These are phyloP conservation scores for Aplodontia rufa DNA, from an alignment of 2,113 vertebrate species.

Conservation along the genomic window DNA sequence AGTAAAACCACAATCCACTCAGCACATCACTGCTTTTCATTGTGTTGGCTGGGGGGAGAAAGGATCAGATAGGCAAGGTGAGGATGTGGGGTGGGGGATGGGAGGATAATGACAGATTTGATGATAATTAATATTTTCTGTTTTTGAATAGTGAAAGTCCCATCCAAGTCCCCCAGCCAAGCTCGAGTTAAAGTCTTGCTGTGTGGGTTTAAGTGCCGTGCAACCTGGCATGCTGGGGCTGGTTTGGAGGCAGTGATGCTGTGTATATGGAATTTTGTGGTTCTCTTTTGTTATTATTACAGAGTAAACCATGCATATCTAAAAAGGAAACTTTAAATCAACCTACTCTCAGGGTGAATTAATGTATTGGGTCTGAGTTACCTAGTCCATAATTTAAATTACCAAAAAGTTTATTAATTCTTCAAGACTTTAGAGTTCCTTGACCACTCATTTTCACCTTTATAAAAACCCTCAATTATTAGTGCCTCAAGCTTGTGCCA, in stretches of 20 bases:
- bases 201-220: slow-evolving; percentile 76
- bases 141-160: slow-evolving; percentile 78
- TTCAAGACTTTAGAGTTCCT: slow-evolving; percentile 52
- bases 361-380: slow-evolving; percentile 54
- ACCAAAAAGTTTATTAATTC: slow-evolving; percentile 62
- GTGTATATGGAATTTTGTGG: slow-evolving; percentile 76
- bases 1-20: slow-evolving; percentile 62
- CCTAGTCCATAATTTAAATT: slow-evolving; percentile 57
- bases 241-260: slow-evolving; percentile 69
- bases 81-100: slow-evolving; percentile 46
- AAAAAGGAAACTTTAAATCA: slow-evolving; percentile 78
- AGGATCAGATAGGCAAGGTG: slow-evolving; percentile 28
- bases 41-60: slow-evolving; percentile 62
- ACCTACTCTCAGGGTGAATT: slow-evolving; percentile 57
- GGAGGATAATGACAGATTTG: slow-evolving; percentile 75
- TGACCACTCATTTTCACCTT: slow-evolving; percentile 50
- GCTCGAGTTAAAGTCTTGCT: slow-evolving; percentile 73
- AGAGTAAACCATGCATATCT: slow-evolving; percentile 75
- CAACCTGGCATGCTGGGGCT: slow-evolving; percentile 68
- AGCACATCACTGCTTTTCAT: slow-evolving; percentile 67
- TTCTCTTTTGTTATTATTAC: slow-evolving; percentile 76
- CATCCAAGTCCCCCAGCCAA: slow-evolving; percentile 71
- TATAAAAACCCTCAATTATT: slow-evolving; percentile 38
- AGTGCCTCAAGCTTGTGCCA: slow-evolving; percentile 4
- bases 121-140: slow-evolving; percentile 81